Evolutionary conservation across 1,140 invertebrate genomes (phyloP), one percentile per base, ranked within the genome.

Genomic region (Drosophila nasuta): DNA sequence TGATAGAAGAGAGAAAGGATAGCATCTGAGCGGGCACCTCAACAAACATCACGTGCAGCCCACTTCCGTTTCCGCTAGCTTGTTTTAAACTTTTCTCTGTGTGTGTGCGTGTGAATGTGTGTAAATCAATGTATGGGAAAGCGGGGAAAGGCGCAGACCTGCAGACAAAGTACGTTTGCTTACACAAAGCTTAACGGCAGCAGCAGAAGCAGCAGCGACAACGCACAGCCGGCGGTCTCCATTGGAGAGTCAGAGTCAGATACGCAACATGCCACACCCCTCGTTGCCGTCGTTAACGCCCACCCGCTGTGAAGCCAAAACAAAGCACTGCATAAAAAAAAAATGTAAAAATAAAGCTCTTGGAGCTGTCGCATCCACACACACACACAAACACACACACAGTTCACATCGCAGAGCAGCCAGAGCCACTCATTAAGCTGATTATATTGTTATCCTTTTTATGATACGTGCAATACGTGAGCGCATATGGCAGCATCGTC

Each of bases 361-460:
- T 74, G 68, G 41, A 57, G 62, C 77, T 81, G 77, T 89, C 85
- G 81, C 83, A 89, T 80, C 77, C 83, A 62, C 45, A 33, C 83
- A 56, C 72, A 13, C 13, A 13, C 83, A 62, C 45, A 33, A 79
- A 56, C 72, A 73, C 72, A 48, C 64, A 48, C 20, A 10, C 52
- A 35, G 3, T 25, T 15, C 51, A 17, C 62, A 54, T 25, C 28
- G 30, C 75, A 48, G 52, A 68, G 63, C 75, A 77, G 66, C 54
- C 85, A 81, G 75, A 85, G 81, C 81, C 85, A 88, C 85, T 88
- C 85, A 88, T 88, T 88, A 88, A 91, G 89, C 89, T 91, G 89
- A 91, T 91, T 91, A 91, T 91, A 91, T 91, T 91, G 89, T 91
- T 91, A 91, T 91, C 89, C 89, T 91, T 91, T 91, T 91, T 91